Percentiles rank a stretch among this genome's conserved stretches.
phyloP scores from a whole-genome alignment of 2,113 vertebrate genomes.

The Paramisgurnus dabryanus region DNA sequence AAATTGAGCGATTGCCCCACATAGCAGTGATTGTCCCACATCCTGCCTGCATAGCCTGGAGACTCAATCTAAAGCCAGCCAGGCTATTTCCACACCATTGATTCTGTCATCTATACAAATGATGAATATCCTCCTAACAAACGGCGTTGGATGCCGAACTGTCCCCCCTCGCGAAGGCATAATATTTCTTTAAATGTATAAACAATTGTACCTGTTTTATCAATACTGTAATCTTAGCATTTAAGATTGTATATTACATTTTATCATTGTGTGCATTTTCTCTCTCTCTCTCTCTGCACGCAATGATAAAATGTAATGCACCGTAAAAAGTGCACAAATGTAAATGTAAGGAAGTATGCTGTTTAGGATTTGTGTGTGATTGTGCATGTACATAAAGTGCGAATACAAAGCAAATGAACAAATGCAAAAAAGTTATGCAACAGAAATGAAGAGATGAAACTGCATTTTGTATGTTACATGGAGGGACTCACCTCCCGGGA shows the following conservation, averaged over 20 bases:
- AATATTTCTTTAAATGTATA: conserved; percentile 27
- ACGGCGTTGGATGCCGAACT: conserved; percentile 65
- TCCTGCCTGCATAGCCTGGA: conserved; percentile 75
- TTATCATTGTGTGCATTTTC: too few species aligned
- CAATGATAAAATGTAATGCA: too few species aligned
- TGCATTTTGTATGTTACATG: background rate
- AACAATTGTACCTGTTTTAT: conserved; percentile 10
- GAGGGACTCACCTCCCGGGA: conserved; percentile 24
- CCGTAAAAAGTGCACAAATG: too few species aligned
- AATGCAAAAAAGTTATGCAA: background rate
- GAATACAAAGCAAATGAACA: background rate
- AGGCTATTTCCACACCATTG: conserved; percentile 83
- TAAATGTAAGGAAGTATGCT: background rate
- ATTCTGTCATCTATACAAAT: conserved; percentile 80
- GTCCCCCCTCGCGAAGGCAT: conserved; percentile 39
- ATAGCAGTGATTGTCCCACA: conserved; percentile 74
- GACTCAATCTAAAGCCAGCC: conserved; percentile 76
- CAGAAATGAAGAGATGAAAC: background rate
- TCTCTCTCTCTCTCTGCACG: too few species aligned
- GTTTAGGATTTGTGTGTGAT: background rate
- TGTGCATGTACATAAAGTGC: too few species aligned
- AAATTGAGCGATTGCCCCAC: conserved; percentile 80
- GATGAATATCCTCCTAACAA: conserved; percentile 76
- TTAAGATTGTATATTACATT: background rate
- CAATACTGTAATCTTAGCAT: background rate